Evolutionary conservation across 1,140 invertebrate species (phyloP).

Genomic region (Ceratina australensis): DNA sequence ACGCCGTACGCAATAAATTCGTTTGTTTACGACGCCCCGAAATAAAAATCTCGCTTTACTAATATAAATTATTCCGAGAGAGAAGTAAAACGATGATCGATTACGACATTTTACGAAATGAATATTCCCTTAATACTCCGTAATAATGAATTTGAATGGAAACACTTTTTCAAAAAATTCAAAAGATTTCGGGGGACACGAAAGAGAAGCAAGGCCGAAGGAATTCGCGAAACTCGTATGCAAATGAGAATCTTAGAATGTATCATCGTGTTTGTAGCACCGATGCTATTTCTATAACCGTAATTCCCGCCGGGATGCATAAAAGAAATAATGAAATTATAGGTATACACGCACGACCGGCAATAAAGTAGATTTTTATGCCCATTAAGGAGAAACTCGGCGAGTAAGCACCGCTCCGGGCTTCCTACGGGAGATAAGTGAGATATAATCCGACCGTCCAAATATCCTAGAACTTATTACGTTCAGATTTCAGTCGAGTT

Average conservation of each 20-base stretch:
- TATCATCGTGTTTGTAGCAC: constrained; percentile 4
- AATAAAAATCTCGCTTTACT: too few species aligned
- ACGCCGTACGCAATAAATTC: too few species aligned
- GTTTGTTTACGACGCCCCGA: too few species aligned
- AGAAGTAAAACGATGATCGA: too few species aligned
- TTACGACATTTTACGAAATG: too few species aligned
- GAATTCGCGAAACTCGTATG: background rate
- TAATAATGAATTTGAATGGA: too few species aligned
- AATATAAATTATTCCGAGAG: too few species aligned
- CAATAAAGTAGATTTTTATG: constrained; percentile 42
- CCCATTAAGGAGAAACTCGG: constrained; percentile 45
- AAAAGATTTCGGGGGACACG: too few species aligned
- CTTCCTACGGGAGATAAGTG: constrained; percentile 33
- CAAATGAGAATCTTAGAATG: background rate
- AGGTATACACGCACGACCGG: constrained; percentile 17
- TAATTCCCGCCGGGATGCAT: background rate
- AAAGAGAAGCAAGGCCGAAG: background rate
- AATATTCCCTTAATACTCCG: too few species aligned
- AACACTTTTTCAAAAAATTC: too few species aligned
- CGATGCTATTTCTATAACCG: constrained; percentile 22
- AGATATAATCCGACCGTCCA: constrained; percentile 11
- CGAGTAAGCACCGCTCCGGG: constrained; percentile 11
- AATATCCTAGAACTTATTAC: constrained; percentile 20
- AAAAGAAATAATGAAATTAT: constrained; percentile 40
- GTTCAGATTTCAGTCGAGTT: background rate